These are phyloP conservation scores for Dusona sp. DNA, from an alignment of 2,888 invertebrate genomes.

Conservation along the genomic window DNA sequence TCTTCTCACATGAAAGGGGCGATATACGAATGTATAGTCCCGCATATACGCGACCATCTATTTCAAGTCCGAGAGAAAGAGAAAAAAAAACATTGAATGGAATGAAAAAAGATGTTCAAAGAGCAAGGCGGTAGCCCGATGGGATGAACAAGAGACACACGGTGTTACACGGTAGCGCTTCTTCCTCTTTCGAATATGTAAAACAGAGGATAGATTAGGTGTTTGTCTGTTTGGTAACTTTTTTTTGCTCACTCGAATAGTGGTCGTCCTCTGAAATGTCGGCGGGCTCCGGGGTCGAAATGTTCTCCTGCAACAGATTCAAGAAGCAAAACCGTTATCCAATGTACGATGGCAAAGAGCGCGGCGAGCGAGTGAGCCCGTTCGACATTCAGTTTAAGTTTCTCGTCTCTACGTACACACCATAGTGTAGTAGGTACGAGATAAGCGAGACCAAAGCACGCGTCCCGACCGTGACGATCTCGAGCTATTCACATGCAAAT, in stretches of 20 bases:
- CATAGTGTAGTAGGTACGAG: conserved; percentile 23
- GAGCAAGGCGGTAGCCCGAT: neutral
- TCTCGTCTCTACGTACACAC: conserved; percentile 18
- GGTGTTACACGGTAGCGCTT: conserved; percentile 28
- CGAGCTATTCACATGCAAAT: conserved; percentile 72
- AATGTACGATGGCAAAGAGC: conserved; percentile 48
- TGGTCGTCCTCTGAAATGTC: conserved; percentile 91
- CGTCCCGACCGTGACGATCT: conserved; percentile 67
- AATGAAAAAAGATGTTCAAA: conserved; percentile 19
- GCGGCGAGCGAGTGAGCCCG: conserved; percentile 26
- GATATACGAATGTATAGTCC: neutral
- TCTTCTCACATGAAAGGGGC: neutral
- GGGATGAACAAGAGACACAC: conserved; percentile 17
- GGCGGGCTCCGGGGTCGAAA: conserved; percentile 89
- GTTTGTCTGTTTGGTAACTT: conserved; percentile 47
- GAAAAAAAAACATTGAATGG: neutral
- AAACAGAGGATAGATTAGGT: conserved; percentile 55
- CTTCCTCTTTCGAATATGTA: conserved; percentile 32
- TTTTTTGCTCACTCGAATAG: conserved; percentile 87
- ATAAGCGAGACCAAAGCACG: conserved; percentile 60
- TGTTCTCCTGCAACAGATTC: conserved; percentile 88
- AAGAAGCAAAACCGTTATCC: conserved; percentile 68
- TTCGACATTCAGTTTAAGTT: conserved; percentile 60
- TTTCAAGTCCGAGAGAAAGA: neutral
- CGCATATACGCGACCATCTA: neutral